A percentile compares a stretch with the other conserved stretches of the same genome.
Evolutionary conservation across 37 sponge, comb jelly and placozoan species (phyloP).

Genomic region (Dysidea cf. avara): DNA sequence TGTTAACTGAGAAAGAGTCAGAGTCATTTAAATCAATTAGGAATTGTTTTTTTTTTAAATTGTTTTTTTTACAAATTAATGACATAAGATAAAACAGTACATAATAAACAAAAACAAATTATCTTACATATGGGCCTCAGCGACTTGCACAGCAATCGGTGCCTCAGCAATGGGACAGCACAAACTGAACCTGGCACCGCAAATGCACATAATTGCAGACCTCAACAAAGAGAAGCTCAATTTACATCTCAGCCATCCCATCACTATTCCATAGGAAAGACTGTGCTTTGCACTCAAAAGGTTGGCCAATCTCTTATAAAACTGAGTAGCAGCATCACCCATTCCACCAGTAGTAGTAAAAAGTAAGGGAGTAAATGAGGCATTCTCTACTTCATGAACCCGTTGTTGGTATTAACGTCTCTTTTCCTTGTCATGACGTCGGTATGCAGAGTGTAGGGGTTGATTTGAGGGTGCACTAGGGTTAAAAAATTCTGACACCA

Average conservation of each 20-base stretch:
- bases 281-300: slow-evolving; percentile 13
- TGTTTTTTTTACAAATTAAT: no score
- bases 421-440: slow-evolving; percentile 26
- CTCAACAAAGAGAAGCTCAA: slow-evolving; percentile 35
- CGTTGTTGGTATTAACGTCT: slow-evolving; percentile 36
- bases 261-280: slow-evolving; percentile 1
- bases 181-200: slow-evolving; percentile 21
- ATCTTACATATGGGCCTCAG: no score
- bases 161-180: not conserved
- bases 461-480: slow-evolving; percentile 20
- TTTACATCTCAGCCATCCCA: slow-evolving; percentile 33
- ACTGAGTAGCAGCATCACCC: slow-evolving; percentile 35
- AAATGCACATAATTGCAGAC: slow-evolving; percentile 31
- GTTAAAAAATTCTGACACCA: not conserved
- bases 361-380: slow-evolving; percentile 31
- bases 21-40: no score
- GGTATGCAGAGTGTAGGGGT: slow-evolving; percentile 11
- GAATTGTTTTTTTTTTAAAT: no score
- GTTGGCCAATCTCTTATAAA: slow-evolving; percentile 28
- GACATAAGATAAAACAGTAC: no score
- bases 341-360: slow-evolving; percentile 54
- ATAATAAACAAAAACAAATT: no score
- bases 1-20: no score
- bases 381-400: slow-evolving; percentile 35
- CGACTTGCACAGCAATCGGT: not conserved